phyloP scores from a whole-genome alignment of 2,113 vertebrate species.

The Osmerus mordax region DNA sequence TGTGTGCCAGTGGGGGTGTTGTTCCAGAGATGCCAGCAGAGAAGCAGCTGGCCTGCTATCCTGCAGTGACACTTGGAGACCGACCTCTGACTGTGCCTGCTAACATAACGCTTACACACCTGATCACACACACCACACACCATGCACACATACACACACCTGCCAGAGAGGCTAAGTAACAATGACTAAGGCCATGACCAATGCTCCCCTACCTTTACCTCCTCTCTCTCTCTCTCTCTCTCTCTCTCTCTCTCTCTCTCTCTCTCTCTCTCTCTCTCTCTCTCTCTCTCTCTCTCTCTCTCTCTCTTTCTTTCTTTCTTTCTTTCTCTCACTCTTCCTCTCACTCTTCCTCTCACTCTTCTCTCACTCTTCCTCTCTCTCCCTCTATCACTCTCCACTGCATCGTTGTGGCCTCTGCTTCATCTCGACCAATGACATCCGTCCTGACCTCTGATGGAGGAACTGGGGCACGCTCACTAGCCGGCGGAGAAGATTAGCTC shows the following conservation, averaged over 20 bases:
- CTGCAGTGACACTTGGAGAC: not conserved
- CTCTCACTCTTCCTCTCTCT: not conserved
- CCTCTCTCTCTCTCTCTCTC: not conserved
- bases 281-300: not conserved
- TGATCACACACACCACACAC: not conserved
- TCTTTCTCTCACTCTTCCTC: not conserved
- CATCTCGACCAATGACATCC: not conserved
- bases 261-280: not conserved
- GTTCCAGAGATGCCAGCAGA: not conserved
- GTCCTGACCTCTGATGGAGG: too few species aligned
- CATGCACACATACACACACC: not conserved
- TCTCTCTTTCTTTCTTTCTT: not conserved
- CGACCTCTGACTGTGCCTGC: not conserved
- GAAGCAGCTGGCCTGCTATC: conserved; percentile 2
- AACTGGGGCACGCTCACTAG: too few species aligned
- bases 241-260: not conserved
- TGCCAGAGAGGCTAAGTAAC: not conserved
- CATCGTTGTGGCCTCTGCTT: not conserved
- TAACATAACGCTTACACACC: not conserved
- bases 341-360: too few species aligned
- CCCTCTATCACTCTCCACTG: not conserved
- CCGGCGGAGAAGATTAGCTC: too few species aligned
- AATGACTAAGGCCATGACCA: not conserved
- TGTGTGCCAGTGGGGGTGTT: not conserved
- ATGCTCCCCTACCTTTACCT: too few species aligned